Conservation (phyloP, 2,888 invertebrate species). For the Leptodirus hochenwartii region DNA sequence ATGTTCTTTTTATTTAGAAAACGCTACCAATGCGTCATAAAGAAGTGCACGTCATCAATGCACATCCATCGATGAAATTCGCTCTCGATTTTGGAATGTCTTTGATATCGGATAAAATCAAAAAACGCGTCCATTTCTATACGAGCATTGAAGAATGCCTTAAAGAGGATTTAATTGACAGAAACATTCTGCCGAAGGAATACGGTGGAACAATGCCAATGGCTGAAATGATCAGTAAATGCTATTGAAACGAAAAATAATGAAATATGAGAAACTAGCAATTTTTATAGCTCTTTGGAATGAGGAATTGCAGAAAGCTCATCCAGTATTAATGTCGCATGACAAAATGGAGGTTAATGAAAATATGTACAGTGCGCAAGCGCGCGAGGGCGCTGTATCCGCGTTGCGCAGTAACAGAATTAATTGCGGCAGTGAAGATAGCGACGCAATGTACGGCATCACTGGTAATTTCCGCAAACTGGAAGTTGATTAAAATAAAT, state of each 20-base stretch:
- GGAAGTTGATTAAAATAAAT: slow-evolving; percentile 44
- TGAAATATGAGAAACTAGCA: not conserved
- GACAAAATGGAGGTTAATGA: slow-evolving; percentile 52
- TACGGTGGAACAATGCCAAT: slow-evolving; percentile 72
- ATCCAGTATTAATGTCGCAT: slow-evolving; percentile 41
- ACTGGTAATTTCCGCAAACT: slow-evolving; percentile 62
- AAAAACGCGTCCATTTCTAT: slow-evolving; percentile 47
- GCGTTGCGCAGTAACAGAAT: slow-evolving; percentile 41
- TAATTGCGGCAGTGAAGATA: slow-evolving; percentile 36
- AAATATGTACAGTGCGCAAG: slow-evolving; percentile 51
- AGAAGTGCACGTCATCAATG: slow-evolving; percentile 57
- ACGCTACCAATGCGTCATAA: slow-evolving; percentile 66
- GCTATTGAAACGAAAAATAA: slow-evolving; percentile 18
- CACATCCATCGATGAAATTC: slow-evolving; percentile 55
- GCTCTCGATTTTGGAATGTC: slow-evolving; percentile 61
- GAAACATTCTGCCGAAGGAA: slow-evolving; percentile 48
- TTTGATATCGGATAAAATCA: slow-evolving; percentile 58
- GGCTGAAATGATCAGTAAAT: slow-evolving; percentile 73
- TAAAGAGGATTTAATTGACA: slow-evolving; percentile 23
- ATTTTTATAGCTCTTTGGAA: slow-evolving; percentile 44
- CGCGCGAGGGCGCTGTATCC: slow-evolving; percentile 55
- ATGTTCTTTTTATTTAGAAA: slow-evolving; percentile 35
- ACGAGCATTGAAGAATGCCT: slow-evolving; percentile 38
- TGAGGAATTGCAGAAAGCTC: slow-evolving; percentile 39
- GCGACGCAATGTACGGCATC: slow-evolving; percentile 46